Evolutionary conservation across 1,140 invertebrate species (phyloP).

Genomic region (Solen grandis): DNA sequence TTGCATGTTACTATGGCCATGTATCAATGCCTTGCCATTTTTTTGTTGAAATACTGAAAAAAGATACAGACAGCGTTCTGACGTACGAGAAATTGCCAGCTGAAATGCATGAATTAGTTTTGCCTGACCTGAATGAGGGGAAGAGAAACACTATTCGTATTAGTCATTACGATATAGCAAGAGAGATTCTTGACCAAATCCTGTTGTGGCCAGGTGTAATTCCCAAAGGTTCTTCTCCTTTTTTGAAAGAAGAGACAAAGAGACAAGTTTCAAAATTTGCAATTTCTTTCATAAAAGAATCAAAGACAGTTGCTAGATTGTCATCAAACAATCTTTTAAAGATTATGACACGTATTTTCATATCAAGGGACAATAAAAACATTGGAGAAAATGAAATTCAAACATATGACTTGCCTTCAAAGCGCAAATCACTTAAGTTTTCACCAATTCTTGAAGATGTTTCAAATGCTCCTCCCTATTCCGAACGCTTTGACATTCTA

Average conservation of each 20-base stretch:
- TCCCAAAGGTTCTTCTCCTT: neutral
- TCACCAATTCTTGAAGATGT: constrained; percentile 54
- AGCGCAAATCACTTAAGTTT: constrained; percentile 43
- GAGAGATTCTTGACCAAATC: constrained; percentile 66
- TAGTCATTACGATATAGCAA: constrained; percentile 65
- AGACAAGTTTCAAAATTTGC: constrained; percentile 34
- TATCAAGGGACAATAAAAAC: constrained; percentile 49
- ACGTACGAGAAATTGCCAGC: constrained; percentile 54
- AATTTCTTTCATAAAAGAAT: constrained; percentile 48
- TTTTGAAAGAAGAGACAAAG: constrained; percentile 38
- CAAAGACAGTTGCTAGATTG: neutral
- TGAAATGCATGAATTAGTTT: constrained; percentile 56
- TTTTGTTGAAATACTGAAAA: constrained; percentile 46
- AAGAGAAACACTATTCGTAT: constrained; percentile 56
- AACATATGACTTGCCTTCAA: neutral
- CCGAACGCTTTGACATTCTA: constrained; percentile 48
- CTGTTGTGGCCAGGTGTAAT: neutral
- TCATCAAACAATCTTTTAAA: constrained; percentile 20
- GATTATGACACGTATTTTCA: constrained; percentile 61
- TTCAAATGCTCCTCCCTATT: constrained; percentile 33
- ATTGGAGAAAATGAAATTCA: constrained; percentile 28
- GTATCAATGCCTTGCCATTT: constrained; percentile 63
- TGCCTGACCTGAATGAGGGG: constrained; percentile 48
- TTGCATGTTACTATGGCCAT: constrained; percentile 66
- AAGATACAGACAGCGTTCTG: constrained; percentile 26